Evolutionary conservation across 2,888 invertebrate genomes (phyloP).

Genomic region (Synergus japonicus): DNA sequence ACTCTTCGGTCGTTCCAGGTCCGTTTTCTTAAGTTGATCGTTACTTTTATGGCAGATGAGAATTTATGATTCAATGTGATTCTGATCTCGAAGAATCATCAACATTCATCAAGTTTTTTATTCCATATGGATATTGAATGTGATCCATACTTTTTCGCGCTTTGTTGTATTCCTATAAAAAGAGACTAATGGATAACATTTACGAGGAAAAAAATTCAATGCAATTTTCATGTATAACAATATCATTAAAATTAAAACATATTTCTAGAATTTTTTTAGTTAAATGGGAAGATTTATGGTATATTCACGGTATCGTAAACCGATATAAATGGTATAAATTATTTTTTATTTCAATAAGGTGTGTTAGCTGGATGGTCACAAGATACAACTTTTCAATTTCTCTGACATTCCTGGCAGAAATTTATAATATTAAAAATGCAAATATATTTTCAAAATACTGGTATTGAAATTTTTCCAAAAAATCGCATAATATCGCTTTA

Average conservation of each 20-base stretch:
- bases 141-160: neutral
- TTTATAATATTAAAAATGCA: no score
- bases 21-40: neutral
- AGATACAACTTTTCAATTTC: no score
- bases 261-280: neutral
- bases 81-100: neutral
- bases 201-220: neutral
- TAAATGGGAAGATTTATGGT: neutral
- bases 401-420: no score
- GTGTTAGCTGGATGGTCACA: no score
- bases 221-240: neutral
- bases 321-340: neutral
- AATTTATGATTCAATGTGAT: constrained; percentile 27
- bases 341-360: neutral
- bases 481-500: no score
- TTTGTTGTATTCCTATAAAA: neutral
- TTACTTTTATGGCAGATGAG: constrained; percentile 5
- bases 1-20: neutral
- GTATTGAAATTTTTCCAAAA: no score
- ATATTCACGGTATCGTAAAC: neutral
- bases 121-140: neutral
- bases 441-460: no score
- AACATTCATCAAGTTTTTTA: constrained; percentile 16
- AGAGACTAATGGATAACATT: neutral
- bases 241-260: neutral